Percentiles rank a stretch among this genome's conserved stretches.
Conservation (phyloP, 2,113 vertebrate species). For the Corvus cornix region DNA sequence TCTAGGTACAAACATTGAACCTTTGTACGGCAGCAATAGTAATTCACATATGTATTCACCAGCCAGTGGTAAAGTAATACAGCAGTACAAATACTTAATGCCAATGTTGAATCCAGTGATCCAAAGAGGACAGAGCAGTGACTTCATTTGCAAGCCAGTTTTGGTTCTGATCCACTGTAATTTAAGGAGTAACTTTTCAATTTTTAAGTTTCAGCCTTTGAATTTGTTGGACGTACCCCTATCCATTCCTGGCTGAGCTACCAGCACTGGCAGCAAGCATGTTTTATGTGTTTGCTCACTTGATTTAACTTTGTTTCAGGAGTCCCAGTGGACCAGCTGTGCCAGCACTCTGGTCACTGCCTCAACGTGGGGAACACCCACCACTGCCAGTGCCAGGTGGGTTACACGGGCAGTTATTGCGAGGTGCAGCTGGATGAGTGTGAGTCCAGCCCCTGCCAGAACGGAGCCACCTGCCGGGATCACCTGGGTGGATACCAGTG, state of each 20-base stretch:
- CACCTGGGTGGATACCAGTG: conserved; percentile 79
- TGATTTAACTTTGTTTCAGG: conserved; percentile 61
- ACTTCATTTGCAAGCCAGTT: not conserved
- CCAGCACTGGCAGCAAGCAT: rapidly evolving
- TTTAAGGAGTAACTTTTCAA: not conserved
- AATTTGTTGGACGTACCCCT: rapidly evolving
- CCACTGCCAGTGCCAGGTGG: conserved; percentile 83
- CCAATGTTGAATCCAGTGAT: not conserved
- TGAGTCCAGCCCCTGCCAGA: conserved; percentile 80
- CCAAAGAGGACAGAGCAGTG: not conserved
- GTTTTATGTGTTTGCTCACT: not conserved
- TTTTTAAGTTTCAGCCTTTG: not conserved
- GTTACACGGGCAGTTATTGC: conserved; percentile 91
- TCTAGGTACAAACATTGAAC: not conserved
- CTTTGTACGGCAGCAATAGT: not conserved
- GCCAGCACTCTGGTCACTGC: conserved; percentile 84
- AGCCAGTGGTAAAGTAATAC: not conserved
- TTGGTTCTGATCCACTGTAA: not conserved
- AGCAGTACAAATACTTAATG: not conserved
- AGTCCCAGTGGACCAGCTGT: conserved; percentile 75
- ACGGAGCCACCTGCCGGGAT: conserved; percentile 79
- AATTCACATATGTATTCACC: not conserved
- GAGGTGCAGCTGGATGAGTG: conserved; percentile 86
- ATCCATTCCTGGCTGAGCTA: not conserved
- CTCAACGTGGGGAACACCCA: conserved; percentile 79